Base-by-base conservation (phyloP, 1,140 invertebrate genomes). In the Pogonus chalceus region DNA sequence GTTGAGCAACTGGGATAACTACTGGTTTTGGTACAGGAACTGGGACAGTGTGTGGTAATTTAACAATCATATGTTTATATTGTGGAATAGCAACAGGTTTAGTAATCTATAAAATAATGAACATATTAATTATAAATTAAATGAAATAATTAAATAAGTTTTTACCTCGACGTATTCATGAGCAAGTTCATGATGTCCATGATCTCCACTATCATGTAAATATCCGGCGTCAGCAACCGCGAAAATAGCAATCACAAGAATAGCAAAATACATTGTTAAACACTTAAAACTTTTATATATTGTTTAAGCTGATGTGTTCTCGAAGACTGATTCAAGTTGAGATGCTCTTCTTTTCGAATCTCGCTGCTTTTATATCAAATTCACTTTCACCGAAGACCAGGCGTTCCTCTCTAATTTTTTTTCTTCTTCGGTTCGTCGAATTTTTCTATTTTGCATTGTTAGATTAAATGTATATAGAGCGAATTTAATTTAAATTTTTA, bases 1-100 rank as follows among this genome's bases (percentile, higher is more conserved):
- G 83, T 53, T 84, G 82, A 0, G 82, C 78, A 0, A 86, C 79
- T 16, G 79, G 79, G 2, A 86, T 67, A 1, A 84, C 76, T 26
- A 85, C 76, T 20, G 84, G 79, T 65, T 87, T 84, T 0, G 83
- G 82, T 1, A 87, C 75, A 43, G 79, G 78, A 16, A 87, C 78
- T 35, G 80, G 79, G 0, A 87, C 69, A 7, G 79, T 71, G 55
- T 84, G 82, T 20, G 77, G 76, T 22, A 86, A 76, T 1, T 82
- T 80, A 10, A 83, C 75, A 47, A 81, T 79, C 12, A 85, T 76
- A 60, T 86, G 80, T 64, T 84, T 83, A 60, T 81, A 78, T 9
- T 82, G 69, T 39, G 84, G 84, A 31, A 85, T 72, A 14, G 77
- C 69, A 12, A 86, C 76, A 26, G 84, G 83, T 61, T 80, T 82